Base-by-base conservation (phyloP, 2,113 vertebrate genomes). In the Clinocottus analis region DNA sequence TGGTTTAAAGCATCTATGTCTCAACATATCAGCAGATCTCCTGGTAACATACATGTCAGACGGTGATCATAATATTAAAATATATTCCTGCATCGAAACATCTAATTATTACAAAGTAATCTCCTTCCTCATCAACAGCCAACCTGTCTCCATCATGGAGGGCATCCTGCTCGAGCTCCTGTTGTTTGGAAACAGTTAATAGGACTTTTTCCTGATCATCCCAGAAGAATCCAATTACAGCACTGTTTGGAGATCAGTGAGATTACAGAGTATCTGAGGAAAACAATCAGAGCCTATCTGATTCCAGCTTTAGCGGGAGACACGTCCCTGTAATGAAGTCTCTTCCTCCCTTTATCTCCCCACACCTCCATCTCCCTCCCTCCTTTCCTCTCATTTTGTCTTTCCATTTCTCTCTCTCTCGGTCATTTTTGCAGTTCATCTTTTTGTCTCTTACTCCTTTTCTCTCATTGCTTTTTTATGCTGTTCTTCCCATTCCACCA, bases 221-320 rank as follows among this genome's bases (percentile, higher is more conserved):
- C 86, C 89, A 72, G 81, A 92, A 91, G 91, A 94, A 94, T 95
- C 93, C 93, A 94, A 94, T 94, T 94, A 95, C 92, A 93, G 85
- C 86, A 65, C 73, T 86, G 86, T 87, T 89, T 91, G 82, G 90
- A 94, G 93, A 94, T 94, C 91, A 84, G 83, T 29, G 62, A 94
- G 94, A 95, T 95, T 93, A 91, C 81, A 88, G 87, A 88, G 88
- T 94, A 93, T 94, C 94, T 93, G 90, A 90, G 88, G 87, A 90
- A 94, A 94, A 95, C 94, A 94, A 94, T 95, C 93, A 94, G 83
- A 84, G 90, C 88, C 90, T 93, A 94, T 95, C 94, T 94, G 94
- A 94, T 95, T 87, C 83, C 72, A 63, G 88, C 87, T 92, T 93
- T 87, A 91, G 87, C 85, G 60, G 84, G 67, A 87, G 89, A 87